Evolutionary conservation across 2,113 vertebrate species (phyloP), one percentile per base, ranked within the genome.

Genomic region (Pipa parva): DNA sequence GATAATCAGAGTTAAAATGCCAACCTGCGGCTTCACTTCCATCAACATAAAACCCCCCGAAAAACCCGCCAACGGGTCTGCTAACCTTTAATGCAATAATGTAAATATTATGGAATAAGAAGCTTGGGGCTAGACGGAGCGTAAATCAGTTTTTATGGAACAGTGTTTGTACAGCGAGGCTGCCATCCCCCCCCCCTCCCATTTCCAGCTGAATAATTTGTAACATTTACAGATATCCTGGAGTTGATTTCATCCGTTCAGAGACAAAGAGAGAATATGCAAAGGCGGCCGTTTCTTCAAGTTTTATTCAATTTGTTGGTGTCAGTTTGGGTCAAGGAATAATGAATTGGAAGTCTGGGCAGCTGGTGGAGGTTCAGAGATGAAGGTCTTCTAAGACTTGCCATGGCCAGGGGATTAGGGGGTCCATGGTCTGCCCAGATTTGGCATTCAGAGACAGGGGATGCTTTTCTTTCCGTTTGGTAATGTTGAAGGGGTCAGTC

Each of bases 401-500:
- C 10, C 29, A n/a, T n/a, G n/a, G n/a, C n/a, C n/a, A n/a, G n/a
- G n/a, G n/a, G n/a, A n/a, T n/a, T n/a, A n/a, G n/a, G n/a, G n/a
- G n/a, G n/a, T n/a, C n/a, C n/a, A n/a, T n/a, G n/a, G n/a, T n/a
- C n/a, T n/a, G n/a, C n/a, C n/a, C n/a, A n/a, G n/a, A n/a, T n/a
- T n/a, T n/a, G n/a, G n/a, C n/a, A n/a, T n/a, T n/a, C n/a, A n/a
- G n/a, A n/a, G n/a, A n/a, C n/a, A n/a, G n/a, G n/a, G 9, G 3
- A 71, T 3, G 24, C 45, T 10, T 66, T n/a, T 26, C n/a, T n/a
- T n/a, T n/a, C n/a, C n/a, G n/a, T n/a, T n/a, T 45, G 9, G 1
- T 3, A 22, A 10, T 42, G 67, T 37, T 39, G 7, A 6, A 1
- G 27, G 17, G 5, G 31, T 88, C 76, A 92, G 72, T 74, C 59